These are phyloP conservation scores for Psix sp. DNA, from an alignment of 1,140 invertebrate genomes.

Conservation along the genomic window DNA sequence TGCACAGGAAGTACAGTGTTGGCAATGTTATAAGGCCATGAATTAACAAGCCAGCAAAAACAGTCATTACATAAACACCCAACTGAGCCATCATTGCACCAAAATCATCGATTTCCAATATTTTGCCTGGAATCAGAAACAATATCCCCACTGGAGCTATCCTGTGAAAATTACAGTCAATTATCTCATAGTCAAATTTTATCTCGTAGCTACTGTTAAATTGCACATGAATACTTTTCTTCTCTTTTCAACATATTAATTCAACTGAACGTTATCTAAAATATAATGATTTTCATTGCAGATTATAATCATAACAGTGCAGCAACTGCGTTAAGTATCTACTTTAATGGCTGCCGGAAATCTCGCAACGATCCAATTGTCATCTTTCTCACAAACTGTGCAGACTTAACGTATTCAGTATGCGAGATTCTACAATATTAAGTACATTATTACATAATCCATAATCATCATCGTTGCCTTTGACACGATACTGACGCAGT, in stretches of 20 bases:
- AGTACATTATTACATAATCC: slow-evolving; percentile 71
- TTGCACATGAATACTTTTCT: too few relatives aligned
- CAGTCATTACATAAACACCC: slow-evolving; percentile 83
- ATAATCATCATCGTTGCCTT: slow-evolving; percentile 80
- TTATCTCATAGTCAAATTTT: not conserved
- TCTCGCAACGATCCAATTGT: slow-evolving; percentile 28
- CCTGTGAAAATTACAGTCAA: slow-evolving; percentile 67
- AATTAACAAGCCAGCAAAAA: slow-evolving; percentile 80
- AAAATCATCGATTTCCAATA: slow-evolving; percentile 84
- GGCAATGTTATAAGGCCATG: slow-evolving; percentile 82
- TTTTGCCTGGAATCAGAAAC: slow-evolving; percentile 85
- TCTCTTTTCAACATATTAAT: too few relatives aligned
- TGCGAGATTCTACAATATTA: slow-evolving; percentile 35
- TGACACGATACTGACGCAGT: slow-evolving; percentile 76
- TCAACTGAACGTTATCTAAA: too few relatives aligned
- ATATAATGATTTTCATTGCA: too few relatives aligned
- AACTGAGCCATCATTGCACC: slow-evolving; percentile 80
- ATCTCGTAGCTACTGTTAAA: too few relatives aligned
- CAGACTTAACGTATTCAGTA: slow-evolving; percentile 28
- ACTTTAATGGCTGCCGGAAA: slow-evolving; percentile 20
- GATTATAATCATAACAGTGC: too few relatives aligned
- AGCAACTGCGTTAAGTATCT: not conserved
- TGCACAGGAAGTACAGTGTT: slow-evolving; percentile 80
- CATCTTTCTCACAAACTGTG: slow-evolving; percentile 1
- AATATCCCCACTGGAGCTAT: slow-evolving; percentile 86